A percentile compares a stretch with the other conserved stretches of the same genome.
Conservation (phyloP, 2,797 vertebrate genomes). For the Rhincodon typus region DNA sequence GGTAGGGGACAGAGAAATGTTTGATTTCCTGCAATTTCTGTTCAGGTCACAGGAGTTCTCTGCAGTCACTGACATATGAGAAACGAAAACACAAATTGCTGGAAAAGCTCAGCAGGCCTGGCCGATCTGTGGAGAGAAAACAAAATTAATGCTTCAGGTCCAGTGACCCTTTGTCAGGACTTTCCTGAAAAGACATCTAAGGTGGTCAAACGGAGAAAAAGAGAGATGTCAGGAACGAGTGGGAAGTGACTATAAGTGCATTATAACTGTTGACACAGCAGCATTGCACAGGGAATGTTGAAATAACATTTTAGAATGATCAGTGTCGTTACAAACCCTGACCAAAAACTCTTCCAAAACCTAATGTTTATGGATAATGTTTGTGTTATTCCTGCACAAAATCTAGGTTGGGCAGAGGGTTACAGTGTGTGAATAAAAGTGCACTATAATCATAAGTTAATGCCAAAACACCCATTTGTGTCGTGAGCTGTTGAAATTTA, state of each 20-base stretch:
- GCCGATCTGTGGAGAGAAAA: too few relatives aligned
- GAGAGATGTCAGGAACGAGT: not conserved
- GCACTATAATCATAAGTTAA: not conserved
- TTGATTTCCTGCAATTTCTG: not conserved
- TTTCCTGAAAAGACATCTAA: too few relatives aligned
- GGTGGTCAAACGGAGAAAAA: not conserved
- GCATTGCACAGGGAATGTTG: not conserved
- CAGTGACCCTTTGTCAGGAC: too few relatives aligned
- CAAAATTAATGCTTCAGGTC: too few relatives aligned
- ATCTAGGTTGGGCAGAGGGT: not conserved
- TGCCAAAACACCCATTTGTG: not conserved
- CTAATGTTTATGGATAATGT: not conserved
- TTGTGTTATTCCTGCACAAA: not conserved
- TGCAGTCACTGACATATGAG: not conserved
- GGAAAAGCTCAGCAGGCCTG: too few relatives aligned
- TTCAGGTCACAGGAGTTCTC: not conserved
- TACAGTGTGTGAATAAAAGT: not conserved
- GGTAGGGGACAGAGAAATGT: conserved; percentile 52
- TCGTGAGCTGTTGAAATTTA: not conserved
- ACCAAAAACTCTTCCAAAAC: not conserved
- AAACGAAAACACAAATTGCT: too few relatives aligned
- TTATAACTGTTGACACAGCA: not conserved
- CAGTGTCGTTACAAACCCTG: not conserved
- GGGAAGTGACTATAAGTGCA: not conserved
- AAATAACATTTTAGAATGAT: not conserved